Evolutionary conservation across 2,888 invertebrate species (phyloP), one percentile per base, ranked within the genome.

Genomic region (Dynastes tityus): DNA sequence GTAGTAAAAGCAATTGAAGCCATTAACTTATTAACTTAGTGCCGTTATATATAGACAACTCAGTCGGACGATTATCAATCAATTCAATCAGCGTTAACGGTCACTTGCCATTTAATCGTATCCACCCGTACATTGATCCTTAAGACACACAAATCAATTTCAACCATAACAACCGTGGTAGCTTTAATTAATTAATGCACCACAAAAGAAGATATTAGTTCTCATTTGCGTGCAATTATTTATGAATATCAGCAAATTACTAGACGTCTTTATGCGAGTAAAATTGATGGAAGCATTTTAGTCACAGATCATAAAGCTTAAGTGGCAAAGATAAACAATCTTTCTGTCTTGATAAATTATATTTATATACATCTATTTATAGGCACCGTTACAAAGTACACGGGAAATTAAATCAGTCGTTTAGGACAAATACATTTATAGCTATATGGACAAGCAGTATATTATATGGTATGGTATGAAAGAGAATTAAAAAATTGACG

Each of bases 201-300:
- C 29, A 32, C 29, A 70, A 70, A 70, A 29, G 13, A 53, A n/a
- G 45, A 29, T 53, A 70, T 70, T 70, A 53, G 51, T 70, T 70
- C 45, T 70, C 51, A 70, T 70, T 53, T 70, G 29, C 13, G 11
- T 53, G 55, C 51, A 53, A 70, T 53, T 70, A 70, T 32, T 53
- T 51, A 68, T 22, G 22, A 27, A 5, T 49, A 13, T 27, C 29
- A 65, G 16, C 63, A 51, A 51, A 49, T 13, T 16, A 40, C 16
- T n/a, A 45, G 65, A 65, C 65, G 65, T n/a, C 37, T 65, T 40
- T 37, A 65, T 40, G 40, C 37, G 40, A 32, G 40, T 40, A 32
- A 22, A 65, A 65, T 45, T 65, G 32, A 65, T 65, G 40, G 65
- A 65, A 40, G n/a, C 40, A 16, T 40, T 65, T 65, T 37, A 40